Evolutionary conservation across 2,888 invertebrate genomes (phyloP), one percentile per base, ranked within the genome.

Genomic region (Plagiodera versicolora): DNA sequence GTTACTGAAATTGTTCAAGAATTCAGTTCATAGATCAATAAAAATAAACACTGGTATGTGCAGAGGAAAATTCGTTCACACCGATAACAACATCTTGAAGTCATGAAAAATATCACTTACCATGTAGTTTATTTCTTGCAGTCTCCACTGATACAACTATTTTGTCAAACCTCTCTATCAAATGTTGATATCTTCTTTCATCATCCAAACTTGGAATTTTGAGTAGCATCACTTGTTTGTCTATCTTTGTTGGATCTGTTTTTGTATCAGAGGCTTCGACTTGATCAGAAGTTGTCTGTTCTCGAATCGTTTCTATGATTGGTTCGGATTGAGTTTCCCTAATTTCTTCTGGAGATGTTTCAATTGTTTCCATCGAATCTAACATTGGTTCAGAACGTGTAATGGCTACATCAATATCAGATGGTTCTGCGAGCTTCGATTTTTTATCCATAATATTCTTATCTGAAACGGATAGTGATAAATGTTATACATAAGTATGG

Each of bases 171-270:
- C 87, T 87, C 60, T 86, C 85, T 14, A 82, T 74, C 52, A 90
- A 79, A 68, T 85, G 84, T 71, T 83, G 81, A 66, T 85, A 86
- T 51, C 89, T 83, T 24, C 87, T 87, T 76, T 89, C 74, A 50
- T 70, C 74, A 63, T 75, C 74, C 75, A 74, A 75, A 50, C 66
- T 67, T 11, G 74, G 70, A 8, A 74, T 65, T 60, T 67, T 68
- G 1, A 55, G 59, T 64, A 10, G 66, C 57, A 20, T 65, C 66
- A 19, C 16, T 39, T 45, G 63, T 61, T 50, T 52, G 61, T 2
- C 32, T 46, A 16, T 44, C 59, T 60, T 56, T 14, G 30, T 14
- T n/a, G 54, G 30, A 11, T 19, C 47, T 52, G 44, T 60, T 3
- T 3, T 6, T 24, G 3, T 3, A 24, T 6, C 6, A 39, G 39